Conservation (phyloP, 1,140 invertebrate species). For the Ceratoteleas bidentatus region DNA sequence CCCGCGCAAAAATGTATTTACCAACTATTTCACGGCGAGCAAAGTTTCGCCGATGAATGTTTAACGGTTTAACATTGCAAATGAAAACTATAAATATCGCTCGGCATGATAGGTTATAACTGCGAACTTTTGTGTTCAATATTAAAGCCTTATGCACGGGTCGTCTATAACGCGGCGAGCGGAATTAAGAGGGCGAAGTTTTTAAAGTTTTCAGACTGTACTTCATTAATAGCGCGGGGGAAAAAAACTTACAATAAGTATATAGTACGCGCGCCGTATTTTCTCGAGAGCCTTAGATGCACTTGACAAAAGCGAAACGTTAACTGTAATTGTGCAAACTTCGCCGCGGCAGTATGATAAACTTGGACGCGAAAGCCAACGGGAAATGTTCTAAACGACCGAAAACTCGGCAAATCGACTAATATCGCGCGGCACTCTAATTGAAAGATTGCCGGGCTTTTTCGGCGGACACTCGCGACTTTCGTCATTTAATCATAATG, state of each 20-base stretch:
- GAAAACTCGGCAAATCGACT: conserved; percentile 8
- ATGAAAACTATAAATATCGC: conserved; percentile 50
- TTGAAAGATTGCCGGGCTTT: conserved; percentile 5
- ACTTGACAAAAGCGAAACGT: conserved; percentile 43
- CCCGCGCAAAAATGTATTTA: conserved; percentile 27
- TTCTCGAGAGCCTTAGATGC: conserved; percentile 21
- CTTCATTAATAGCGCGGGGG: conserved; percentile 47
- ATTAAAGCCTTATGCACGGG: conserved; percentile 34
- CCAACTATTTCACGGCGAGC: conserved; percentile 20
- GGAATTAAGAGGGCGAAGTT: conserved; percentile 31
- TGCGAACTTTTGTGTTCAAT: conserved; percentile 41
- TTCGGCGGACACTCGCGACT: too few species aligned
- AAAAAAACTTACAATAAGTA: conserved; percentile 54
- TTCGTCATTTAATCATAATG: too few species aligned
- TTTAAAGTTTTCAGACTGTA: conserved; percentile 52
- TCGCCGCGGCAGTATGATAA: conserved; percentile 19
- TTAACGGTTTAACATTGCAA: conserved; percentile 45
- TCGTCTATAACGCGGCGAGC: conserved; percentile 14
- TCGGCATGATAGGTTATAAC: conserved; percentile 28
- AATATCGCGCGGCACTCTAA: conserved; percentile 14
- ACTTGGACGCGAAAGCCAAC: conserved; percentile 18
- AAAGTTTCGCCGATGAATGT: conserved; percentile 14
- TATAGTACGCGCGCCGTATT: conserved; percentile 12
- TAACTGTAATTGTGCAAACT: conserved; percentile 42
- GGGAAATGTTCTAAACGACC: conserved; percentile 11